A percentile compares a stretch with the other conserved stretches of the same genome.
phyloP scores from a whole-genome alignment of 2,888 invertebrate genomes.

The Rhyacophila evoluta region DNA sequence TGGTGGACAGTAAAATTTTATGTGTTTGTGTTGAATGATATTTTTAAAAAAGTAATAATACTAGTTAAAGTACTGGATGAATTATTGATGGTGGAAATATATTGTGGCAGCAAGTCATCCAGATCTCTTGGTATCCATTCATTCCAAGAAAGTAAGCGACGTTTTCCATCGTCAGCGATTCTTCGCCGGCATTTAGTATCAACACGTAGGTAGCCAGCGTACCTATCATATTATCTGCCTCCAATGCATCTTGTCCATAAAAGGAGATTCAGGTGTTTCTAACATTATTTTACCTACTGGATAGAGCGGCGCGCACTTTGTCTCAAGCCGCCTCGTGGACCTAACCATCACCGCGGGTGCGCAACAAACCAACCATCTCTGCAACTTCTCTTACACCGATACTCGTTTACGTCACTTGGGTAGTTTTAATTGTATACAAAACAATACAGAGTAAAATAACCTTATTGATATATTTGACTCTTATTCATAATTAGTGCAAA shows the following conservation, averaged over 20 bases:
- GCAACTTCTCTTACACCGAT: not conserved
- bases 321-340: conserved; percentile 25
- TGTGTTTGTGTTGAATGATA: too few relatives aligned
- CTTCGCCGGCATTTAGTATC: conserved; percentile 7
- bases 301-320: conserved; percentile 33
- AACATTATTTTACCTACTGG: conserved; percentile 40
- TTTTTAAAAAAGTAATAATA: too few relatives aligned
- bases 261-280: conserved; percentile 42
- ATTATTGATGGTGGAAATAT: too few relatives aligned
- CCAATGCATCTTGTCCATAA: conserved; percentile 34
- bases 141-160: not conserved
- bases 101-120: not conserved
- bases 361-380: not conserved
- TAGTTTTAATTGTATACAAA: not conserved
- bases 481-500: too few relatives aligned
- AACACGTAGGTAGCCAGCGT: conserved; percentile 17
- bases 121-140: not conserved
- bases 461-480: too few relatives aligned
- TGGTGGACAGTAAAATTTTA: too few relatives aligned
- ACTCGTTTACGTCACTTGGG: not conserved
- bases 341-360: conserved; percentile 16
- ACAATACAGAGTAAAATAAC: too few relatives aligned
- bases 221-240: conserved; percentile 8
- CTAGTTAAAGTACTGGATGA: too few relatives aligned
- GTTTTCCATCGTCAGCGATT: not conserved